Evolutionary conservation across 2,888 invertebrate genomes (phyloP), one percentile per base, ranked within the genome.

Genomic region (Oligia latruncula): DNA sequence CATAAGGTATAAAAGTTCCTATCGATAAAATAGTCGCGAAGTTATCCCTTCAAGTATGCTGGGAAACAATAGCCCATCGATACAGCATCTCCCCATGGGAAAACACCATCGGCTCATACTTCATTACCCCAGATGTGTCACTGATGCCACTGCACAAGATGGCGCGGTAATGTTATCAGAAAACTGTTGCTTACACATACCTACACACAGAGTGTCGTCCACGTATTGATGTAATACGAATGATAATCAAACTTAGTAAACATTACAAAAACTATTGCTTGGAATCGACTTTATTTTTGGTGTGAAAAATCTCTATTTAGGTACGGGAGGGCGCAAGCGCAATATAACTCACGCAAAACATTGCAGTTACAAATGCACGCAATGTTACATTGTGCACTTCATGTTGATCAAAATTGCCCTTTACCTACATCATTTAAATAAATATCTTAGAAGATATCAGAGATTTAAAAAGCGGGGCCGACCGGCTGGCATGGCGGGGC

Each of bases 51-150:
- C 52, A 43, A n/a, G 23, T 62, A 74, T 75, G 72, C 80, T 85
- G 83, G 75, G 80, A 78, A 78, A 80, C 79, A 83, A 83, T 85
- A 75, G 83, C 77, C 71, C 78, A 82, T 85, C 80, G 71, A 71
- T 80, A 71, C 74, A 43, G 72, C 74, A 35, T 79, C 70, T 43
- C 49, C 90, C 78, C 87, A 6, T 46, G 88, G 87, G 90, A 49
- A 73, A 74, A 71, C 35, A 66, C n/a, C 67, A 70, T 76, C 79
- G 71, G 81, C 81, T 92, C 92, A 91, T 75, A 86, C 87, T 90
- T 93, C 91, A 94, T 94, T 94, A 93, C 87, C 93, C 92, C 78
- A 92, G 92, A 93, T 92, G 90, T 88, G 87, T 87, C 88, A 80
- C 75, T 82, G 77, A 90, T 88, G 87, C 87, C 88, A 80, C 75